Base-by-base conservation (phyloP, 1,140 invertebrate genomes). In the Sitophilus oryzae region DNA sequence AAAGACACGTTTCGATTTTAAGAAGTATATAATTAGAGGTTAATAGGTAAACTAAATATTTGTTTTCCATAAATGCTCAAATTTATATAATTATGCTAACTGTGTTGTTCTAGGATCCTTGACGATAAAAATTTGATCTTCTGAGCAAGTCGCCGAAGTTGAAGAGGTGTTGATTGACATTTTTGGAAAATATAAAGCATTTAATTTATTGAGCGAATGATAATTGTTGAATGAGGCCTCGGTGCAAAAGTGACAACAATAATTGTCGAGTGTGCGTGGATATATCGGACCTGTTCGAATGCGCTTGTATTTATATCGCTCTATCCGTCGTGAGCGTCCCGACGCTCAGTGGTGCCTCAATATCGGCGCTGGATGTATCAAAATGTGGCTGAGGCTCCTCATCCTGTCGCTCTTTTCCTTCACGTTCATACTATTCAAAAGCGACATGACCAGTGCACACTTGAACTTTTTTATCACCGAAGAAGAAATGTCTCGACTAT, bases 391-490 rank as follows among this genome's bases (percentile, higher is more conserved):
- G 42, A 52, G 49, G 43, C 21, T 38, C 22, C 49, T 52, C 21
- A 43, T 35, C 25, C 35, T 52, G 30, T 43, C 49, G 49, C 40
- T 52, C n/a, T 43, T 52, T 11, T 42, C 49, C 14, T 21, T 23
- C 36, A 21, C 22, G 19, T 43, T 52, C 21, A 25, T 52, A 16
- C 41, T 42, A 11, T 18, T 41, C 5, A 14, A 41, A 8, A 18
- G n/a, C 40, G 43, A 56, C 11, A 53, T 34, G 20, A 36, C 43
- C 22, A 51, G 47, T 45, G 79, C 80, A 66, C 83, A 86, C 76
- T 76, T 86, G 56, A 85, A 87, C 69, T 80, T 87, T 64, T 85
- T 86, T 72, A 86, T 87, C 75, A 85, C 82, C 69, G 80, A 85
- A 69, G 77, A 81, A 42, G 84, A 87, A 76, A 83, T 87, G 64